phyloP scores from a whole-genome alignment of 2,113 vertebrate species.

The Grammomys dolichurus region DNA sequence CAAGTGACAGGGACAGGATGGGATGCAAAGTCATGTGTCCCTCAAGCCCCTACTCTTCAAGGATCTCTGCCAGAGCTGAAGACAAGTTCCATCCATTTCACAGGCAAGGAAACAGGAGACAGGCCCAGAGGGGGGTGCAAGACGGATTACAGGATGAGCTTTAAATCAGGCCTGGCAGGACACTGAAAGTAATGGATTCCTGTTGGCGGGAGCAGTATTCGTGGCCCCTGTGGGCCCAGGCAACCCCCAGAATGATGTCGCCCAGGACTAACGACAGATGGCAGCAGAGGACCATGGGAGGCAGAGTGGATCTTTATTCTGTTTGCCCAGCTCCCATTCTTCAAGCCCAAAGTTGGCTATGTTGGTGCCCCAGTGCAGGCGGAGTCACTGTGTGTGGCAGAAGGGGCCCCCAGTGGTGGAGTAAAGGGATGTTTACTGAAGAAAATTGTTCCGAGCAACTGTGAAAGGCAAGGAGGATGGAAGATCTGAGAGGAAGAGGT shows the following conservation, averaged over 20 bases:
- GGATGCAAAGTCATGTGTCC: constrained; percentile 53
- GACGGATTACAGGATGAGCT: constrained; percentile 73
- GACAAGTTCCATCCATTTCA: constrained; percentile 74
- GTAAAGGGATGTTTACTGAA: neutral
- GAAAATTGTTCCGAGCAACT: neutral
- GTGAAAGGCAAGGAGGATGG: rapidly evolving
- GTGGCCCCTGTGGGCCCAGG: constrained; percentile 39
- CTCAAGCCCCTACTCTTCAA: constrained; percentile 23
- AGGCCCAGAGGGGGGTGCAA: constrained; percentile 74
- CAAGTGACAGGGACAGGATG: constrained; percentile 44
- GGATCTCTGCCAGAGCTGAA: constrained; percentile 64
- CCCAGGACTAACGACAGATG: constrained; percentile 69
- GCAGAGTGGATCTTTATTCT: neutral
- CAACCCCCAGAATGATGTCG: constrained; percentile 9
- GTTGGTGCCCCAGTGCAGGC: neutral
- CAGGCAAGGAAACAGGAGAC: constrained; percentile 75
- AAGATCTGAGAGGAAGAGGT: neutral
- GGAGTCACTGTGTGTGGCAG: neutral
- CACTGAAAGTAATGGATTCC: constrained; percentile 75
- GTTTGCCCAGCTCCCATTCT: constrained; percentile 30
- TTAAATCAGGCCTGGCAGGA: constrained; percentile 77
- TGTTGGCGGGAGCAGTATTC: constrained; percentile 59
- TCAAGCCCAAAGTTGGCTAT: neutral
- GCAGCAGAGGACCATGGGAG: constrained; percentile 76
- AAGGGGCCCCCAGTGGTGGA: neutral